Base-by-base conservation (phyloP, 2,797 vertebrate species). In the Galago senegalensis region DNA sequence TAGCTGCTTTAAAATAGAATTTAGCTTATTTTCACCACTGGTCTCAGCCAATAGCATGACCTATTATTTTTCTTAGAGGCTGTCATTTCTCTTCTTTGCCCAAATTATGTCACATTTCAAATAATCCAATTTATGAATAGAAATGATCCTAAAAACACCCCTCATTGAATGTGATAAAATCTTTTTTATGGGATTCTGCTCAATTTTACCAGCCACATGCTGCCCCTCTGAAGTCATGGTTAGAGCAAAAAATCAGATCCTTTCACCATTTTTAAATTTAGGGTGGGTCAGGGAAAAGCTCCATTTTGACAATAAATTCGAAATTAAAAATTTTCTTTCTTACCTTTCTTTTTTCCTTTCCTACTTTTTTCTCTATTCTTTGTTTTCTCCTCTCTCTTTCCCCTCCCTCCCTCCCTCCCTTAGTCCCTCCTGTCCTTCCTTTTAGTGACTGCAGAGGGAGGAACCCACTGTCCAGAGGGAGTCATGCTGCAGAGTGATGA, bases 271-370 rank as follows among this genome's bases (percentile, higher is more conserved):
- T 56, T 79, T 91, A 97, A 93, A 88, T 88, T 95, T 93, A 96
- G 96, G 80, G 25, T 72, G 53, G 1, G 20, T 94, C 56, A 93
- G 43, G 31, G 27, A 96, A 93, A 63, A 89, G n/a, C 81, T 97
- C 93, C 63, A 53, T 87, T 98, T 97, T 67, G 69, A 84, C 95
- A 89, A 92, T 90, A 96, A 93, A 96, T 97, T 96, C 49, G 96
- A 91, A 88, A 95, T 93, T 53, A 53, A 43, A 10, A 86, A 76
- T 95, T 94, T 96, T 56, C 17, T 61, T 89, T 58, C 2, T 58
- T 67, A 4, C 49, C 18, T 86, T 75, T 88, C 56, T 17, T 43
- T 84, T 80, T 49, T 49, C 18, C 25, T 43, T 69, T 40, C 12
- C 27, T n/a, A 37, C 61, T 75, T 69, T 46, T 4, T 53, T 63